Evolutionary conservation across 2,113 vertebrate genomes (phyloP).

Genomic region (Micromys minutus): DNA sequence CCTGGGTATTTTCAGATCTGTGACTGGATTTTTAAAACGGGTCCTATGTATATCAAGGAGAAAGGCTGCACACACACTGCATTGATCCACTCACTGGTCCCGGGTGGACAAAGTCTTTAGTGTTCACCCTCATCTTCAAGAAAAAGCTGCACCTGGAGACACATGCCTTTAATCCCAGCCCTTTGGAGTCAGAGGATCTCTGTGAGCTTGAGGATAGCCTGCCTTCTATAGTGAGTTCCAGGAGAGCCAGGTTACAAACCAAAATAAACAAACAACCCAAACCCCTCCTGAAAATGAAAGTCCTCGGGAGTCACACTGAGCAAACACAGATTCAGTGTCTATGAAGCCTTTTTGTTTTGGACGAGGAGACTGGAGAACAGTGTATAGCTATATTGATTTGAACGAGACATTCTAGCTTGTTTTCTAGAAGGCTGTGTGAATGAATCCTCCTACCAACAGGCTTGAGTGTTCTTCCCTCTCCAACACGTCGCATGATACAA

Average conservation of each 20-base stretch:
- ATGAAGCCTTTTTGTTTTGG: neutral
- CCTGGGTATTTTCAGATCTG: neutral
- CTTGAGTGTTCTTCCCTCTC: neutral
- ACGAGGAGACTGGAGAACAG: neutral
- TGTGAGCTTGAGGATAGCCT: neutral
- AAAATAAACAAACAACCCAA: neutral
- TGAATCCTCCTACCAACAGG: neutral
- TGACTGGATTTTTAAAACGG: slow-evolving; percentile 11
- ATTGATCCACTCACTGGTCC: neutral
- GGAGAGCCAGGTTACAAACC: neutral
- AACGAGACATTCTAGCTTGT: neutral
- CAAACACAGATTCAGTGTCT: neutral
- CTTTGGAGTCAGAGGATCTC: neutral
- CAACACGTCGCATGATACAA: neutral
- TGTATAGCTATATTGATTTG: neutral
- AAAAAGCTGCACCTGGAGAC: neutral
- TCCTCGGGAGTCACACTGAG: neutral
- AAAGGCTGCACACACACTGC: neutral
- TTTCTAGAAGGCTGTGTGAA: neutral
- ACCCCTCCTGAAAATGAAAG: neutral
- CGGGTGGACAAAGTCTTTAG: neutral
- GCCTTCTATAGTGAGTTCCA: neutral
- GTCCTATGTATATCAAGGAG: neutral
- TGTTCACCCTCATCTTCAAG: neutral
- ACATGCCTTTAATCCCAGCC: neutral